Evolutionary conservation across 2,888 invertebrate genomes (phyloP), one percentile per base, ranked within the genome.

Genomic region (Clitarchus hookeri): DNA sequence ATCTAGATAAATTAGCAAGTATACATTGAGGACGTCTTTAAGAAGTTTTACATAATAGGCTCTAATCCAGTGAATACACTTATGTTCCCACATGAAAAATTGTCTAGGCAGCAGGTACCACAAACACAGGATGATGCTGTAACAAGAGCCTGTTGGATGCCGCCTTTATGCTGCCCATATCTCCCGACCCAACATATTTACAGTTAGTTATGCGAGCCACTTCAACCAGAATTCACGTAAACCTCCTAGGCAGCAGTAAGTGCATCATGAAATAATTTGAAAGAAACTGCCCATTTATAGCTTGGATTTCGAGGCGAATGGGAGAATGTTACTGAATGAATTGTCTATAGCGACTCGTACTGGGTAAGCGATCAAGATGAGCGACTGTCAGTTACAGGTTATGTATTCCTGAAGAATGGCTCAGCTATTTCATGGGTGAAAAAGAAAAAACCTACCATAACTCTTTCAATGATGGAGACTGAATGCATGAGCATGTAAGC

Each of bases 351-450:
- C 13, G 23, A 82, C 44, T 27, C 82, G 0, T 23, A 82, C 44
- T 82, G 27, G 36, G 82, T 36, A 13, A 82, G 82, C 44, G 36
- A 82, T 44, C 82, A 27, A 9, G 36, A 82, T 82, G 27, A 82
- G 82, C 27, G 82, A 23, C 82, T 36, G 44, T 82, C 27, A 23
- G 0, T 82, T 3, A 82, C 36, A 13, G 82, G 82, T 23, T 82
- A 44, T 12, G 13, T 82, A n/a, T 82, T 82, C 19, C 82, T 82
- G 16, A 82, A 82, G 26, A 82, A 82, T 27, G 44, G 44, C n/a
- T 82, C 82, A 44, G 36, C 82, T 27, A 27, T 82, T 23, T 82
- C 82, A 82, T 27, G 82, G 82, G 44, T 12, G 9, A 82, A 6
- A 27, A 80, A 82, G 26, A 82, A 44, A 44, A 1, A 82, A 19